A percentile compares a stretch with the other conserved stretches of the same genome.
Conservation (phyloP, 2,888 invertebrate genomes). For the Reticulitermes lucifugus region DNA sequence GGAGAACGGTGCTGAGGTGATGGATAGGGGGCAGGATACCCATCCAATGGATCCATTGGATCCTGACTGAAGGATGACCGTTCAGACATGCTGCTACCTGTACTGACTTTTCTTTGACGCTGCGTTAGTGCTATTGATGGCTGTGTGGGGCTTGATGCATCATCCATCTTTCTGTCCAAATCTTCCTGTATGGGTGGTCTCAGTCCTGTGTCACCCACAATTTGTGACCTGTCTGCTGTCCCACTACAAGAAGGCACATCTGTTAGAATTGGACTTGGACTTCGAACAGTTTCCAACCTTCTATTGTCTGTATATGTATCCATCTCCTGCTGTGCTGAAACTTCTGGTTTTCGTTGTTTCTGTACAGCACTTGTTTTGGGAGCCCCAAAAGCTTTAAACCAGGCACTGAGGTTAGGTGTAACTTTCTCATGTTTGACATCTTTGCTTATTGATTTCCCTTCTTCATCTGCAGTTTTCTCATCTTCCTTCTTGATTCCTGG, state of each 20-base stretch:
- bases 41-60: slow-evolving; percentile 57
- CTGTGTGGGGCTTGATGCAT: slow-evolving; percentile 44
- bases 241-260: slow-evolving; percentile 28
- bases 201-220: slow-evolving; percentile 60
- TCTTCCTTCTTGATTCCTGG: slow-evolving; percentile 53
- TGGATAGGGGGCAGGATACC: slow-evolving; percentile 76
- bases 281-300: slow-evolving; percentile 11
- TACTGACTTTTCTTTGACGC: slow-evolving; percentile 78
- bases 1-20: slow-evolving; percentile 81
- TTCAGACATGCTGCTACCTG: slow-evolving; percentile 84
- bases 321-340: slow-evolving; percentile 38
- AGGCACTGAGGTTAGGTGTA: slow-evolving; percentile 88
- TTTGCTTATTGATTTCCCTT: slow-evolving; percentile 46
- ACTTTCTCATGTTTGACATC: slow-evolving; percentile 71
- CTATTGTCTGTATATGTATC: slow-evolving; percentile 1
- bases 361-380: slow-evolving; percentile 75
- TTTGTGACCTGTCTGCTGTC: neutral
- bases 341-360: slow-evolving; percentile 66
- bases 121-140: slow-evolving; percentile 40
- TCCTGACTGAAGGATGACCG: slow-evolving; percentile 81
- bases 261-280: slow-evolving; percentile 25
- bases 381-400: slow-evolving; percentile 93
- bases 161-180: slow-evolving; percentile 28
- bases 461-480: slow-evolving; percentile 55
- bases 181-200: slow-evolving; percentile 58